Percentiles rank a stretch among this genome's conserved stretches.
phyloP scores from a whole-genome alignment of 2,888 invertebrate genomes.

The Rugalucina vietnamica region DNA sequence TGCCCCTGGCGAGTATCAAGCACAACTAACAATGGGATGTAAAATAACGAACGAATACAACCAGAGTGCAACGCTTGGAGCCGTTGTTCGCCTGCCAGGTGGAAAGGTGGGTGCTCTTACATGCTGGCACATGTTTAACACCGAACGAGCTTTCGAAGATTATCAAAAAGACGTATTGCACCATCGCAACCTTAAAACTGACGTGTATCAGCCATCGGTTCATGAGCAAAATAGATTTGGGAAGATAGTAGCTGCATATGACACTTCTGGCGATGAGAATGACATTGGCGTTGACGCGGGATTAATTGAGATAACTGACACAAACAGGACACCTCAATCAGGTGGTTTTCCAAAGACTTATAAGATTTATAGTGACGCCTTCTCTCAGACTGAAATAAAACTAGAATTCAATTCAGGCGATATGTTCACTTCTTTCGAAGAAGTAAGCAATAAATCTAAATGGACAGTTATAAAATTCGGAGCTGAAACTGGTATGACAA shows the following conservation, averaged over 20 bases:
- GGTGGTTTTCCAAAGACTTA: background rate
- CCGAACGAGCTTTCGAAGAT: background rate
- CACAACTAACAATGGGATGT: background rate
- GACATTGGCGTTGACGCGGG: background rate
- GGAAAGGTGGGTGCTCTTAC: background rate
- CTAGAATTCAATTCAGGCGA: no score
- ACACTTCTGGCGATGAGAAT: background rate
- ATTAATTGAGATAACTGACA: background rate
- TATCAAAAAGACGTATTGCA: background rate
- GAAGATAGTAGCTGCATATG: background rate
- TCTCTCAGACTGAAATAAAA: no score
- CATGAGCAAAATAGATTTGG: background rate
- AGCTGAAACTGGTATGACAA: no score
- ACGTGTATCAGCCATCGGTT: background rate
- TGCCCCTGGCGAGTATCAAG: background rate
- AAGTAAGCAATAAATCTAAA: no score
- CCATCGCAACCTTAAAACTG: background rate
- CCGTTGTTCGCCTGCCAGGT: background rate
- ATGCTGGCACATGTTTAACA: background rate
- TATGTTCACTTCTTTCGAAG: no score
- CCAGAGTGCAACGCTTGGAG: background rate
- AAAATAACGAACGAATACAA: background rate
- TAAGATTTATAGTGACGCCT: no score
- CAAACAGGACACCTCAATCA: background rate
- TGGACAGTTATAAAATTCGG: no score